Evolutionary conservation across 2,113 vertebrate genomes (phyloP).

Genomic region (Spea bombifrons): DNA sequence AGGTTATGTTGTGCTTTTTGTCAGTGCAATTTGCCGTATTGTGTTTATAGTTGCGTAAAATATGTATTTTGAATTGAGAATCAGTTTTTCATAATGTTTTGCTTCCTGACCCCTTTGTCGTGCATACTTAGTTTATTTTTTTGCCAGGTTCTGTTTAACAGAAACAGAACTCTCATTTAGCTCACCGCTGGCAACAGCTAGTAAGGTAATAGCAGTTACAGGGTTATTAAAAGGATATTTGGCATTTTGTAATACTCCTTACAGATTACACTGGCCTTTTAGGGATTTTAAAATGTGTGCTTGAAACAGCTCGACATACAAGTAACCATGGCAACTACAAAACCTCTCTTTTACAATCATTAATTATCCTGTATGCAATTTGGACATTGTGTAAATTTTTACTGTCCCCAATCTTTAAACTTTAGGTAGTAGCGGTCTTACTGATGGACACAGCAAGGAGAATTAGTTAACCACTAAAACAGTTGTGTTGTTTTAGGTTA

Average conservation of each 20-base stretch:
- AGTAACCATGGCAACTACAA: conserved; percentile 22
- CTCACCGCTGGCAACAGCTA: conserved; percentile 7
- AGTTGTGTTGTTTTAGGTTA: no score
- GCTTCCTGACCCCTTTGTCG: not conserved
- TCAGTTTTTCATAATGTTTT: conserved; percentile 21
- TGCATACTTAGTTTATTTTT: conserved; percentile 5
- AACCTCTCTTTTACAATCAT: conserved; percentile 6
- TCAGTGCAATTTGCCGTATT: conserved; percentile 42
- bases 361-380: conserved; percentile 11
- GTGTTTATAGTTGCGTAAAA: conserved; percentile 28
- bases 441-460: no score
- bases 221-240: conserved; percentile 40
- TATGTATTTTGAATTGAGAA: conserved; percentile 19
- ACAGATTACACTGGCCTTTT: conserved; percentile 37
- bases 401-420: conserved; percentile 6
- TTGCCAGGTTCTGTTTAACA: conserved; percentile 3
- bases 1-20: conserved; percentile 44
- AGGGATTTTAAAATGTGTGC: conserved; percentile 25
- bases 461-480: no score
- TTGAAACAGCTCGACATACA: conserved; percentile 17
- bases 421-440: not conserved
- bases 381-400: conserved; percentile 18
- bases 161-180: conserved; percentile 18
- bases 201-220: conserved; percentile 33
- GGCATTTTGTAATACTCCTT: conserved; percentile 31